Evolutionary conservation across 2,888 invertebrate species (phyloP).

Genomic region (Branchipolynoe longqiensis): DNA sequence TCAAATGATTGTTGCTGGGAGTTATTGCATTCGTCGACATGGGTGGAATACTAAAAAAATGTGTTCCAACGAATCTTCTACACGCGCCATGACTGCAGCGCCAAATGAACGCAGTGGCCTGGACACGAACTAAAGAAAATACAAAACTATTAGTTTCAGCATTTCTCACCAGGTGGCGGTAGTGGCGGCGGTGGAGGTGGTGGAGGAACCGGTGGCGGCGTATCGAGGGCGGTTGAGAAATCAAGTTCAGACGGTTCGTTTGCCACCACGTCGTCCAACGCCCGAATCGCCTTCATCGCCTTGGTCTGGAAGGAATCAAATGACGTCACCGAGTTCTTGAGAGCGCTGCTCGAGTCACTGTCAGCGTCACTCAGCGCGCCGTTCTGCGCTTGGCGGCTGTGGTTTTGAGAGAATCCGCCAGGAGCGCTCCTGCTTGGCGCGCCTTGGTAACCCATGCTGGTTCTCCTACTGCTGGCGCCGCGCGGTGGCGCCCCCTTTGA

Average conservation of each 20-base stretch:
- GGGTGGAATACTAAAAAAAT: too few species aligned
- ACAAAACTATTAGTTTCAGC: too few species aligned
- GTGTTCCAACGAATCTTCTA: too few species aligned
- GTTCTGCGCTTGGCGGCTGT: background rate
- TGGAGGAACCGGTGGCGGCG: background rate
- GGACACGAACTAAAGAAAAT: too few species aligned
- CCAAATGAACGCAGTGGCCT: too few species aligned
- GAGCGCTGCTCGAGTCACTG: slow-evolving; percentile 45
- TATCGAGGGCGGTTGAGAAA: slow-evolving; percentile 24
- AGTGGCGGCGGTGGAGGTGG: slow-evolving; percentile 64
- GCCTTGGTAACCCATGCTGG: background rate
- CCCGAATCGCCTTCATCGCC: slow-evolving; percentile 76
- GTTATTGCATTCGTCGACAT: too few species aligned
- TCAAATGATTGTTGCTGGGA: too few species aligned
- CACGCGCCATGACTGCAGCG: too few species aligned
- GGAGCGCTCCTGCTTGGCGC: slow-evolving; percentile 45
- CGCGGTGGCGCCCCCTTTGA: slow-evolving; percentile 5
- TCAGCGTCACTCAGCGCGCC: slow-evolving; percentile 53
- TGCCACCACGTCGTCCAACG: slow-evolving; percentile 79
- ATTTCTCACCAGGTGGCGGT: slow-evolving; percentile 65
- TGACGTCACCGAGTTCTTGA: slow-evolving; percentile 59
- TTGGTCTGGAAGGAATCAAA: slow-evolving; percentile 74
- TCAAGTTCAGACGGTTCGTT: slow-evolving; percentile 68
- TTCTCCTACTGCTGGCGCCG: background rate
- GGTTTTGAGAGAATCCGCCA: background rate